Evolutionary conservation across 2,888 invertebrate species (phyloP), one percentile per base, ranked within the genome.

Genomic region (Epiblema foenella): DNA sequence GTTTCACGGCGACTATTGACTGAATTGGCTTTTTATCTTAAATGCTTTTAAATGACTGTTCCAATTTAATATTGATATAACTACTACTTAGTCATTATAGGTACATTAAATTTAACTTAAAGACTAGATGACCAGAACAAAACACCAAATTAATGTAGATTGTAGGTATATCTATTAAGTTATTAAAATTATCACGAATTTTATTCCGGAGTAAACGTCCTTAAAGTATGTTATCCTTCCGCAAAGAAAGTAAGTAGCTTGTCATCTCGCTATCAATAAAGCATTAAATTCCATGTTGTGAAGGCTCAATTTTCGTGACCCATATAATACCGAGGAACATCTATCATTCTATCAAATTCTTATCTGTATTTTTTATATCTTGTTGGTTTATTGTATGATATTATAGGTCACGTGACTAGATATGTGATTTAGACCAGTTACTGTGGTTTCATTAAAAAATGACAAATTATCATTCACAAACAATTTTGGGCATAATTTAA

Each of bases 211-310:
- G 57, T 46, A 58, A 65, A 70, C 52, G 59, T 46, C 52, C 56
- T 63, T 56, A 49, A 57, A 51, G 62, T 56, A 46, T 60, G 62
- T 75, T 73, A 76, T 77, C 60, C 68, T 64, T 54, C 49, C 33
- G 12, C 69, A 75, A 75, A 76, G 68, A 77, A 78, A 75, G 80
- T 81, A 78, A 76, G 57, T 74, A 77, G 73, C 74, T 75, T 82
- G 80, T 84, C 81, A 80, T 75, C 59, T 68, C 59, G 68, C 67
- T 75, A 77, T 82, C 79, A 78, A 76, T 72, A 71, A 62, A 75
- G 78, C 76, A 76, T 75, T 75, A 74, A 73, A 66, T 60, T 70
- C 65, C 70, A 20, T 52, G 54, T 66, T 17, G 60, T 66, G 37
- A 51, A 57, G 66, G 71, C 67, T 71, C 71, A 66, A 71, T 57